Evolutionary conservation across 2,113 vertebrate species (phyloP), one percentile per base, ranked within the genome.

Genomic region (Coracopsis vasa): DNA sequence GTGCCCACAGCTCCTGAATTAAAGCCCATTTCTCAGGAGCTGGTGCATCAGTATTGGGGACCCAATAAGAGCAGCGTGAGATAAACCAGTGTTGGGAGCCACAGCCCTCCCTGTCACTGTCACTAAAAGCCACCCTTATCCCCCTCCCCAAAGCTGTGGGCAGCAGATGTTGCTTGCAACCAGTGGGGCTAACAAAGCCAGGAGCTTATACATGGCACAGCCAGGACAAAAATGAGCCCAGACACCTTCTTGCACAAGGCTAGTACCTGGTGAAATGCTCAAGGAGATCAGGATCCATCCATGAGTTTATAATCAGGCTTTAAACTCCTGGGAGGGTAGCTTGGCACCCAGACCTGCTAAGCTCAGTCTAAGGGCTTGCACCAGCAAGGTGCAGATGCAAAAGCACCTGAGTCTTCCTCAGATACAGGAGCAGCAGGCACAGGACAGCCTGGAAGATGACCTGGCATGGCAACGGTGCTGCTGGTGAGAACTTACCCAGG

Each of bases 21-120:
- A 92, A 88, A 88, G 18, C 67, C 53, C 9, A 11, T 95, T 94
- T 89, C 51, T 64, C 51, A 64, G 69, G 11, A 95, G 35, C 31
- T 9, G 2, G 16, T 58, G 27, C 53, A n/a, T 73, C 54, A 2
- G 0, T 39, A 25, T 0, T 7, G 13, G 14, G 24, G 18, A 35
- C 35, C 25, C 23, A 3, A 35, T 64, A 64, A 24, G 24, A 92
- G 25, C 58, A 92, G 62, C 7, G 0, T 1, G 1, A 37, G 45
- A 90, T 67, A 65, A 80, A 31, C 35, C 41, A 27, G 29, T 1
- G 2, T 7, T 5, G 2, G 64, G 27, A 66, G 24, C 45, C 3
- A 18, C 31, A 74, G n/a, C 29, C 64, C 62, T 82, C 33, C 74
- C 62, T 3, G 0, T 19, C 16, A 3, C 29, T 10, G 31, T 44